A percentile compares a stretch with the other conserved stretches of the same genome.
These are phyloP conservation scores for Tinea semifulvella DNA, from an alignment of 2,888 invertebrate genomes.

Conservation along the genomic window DNA sequence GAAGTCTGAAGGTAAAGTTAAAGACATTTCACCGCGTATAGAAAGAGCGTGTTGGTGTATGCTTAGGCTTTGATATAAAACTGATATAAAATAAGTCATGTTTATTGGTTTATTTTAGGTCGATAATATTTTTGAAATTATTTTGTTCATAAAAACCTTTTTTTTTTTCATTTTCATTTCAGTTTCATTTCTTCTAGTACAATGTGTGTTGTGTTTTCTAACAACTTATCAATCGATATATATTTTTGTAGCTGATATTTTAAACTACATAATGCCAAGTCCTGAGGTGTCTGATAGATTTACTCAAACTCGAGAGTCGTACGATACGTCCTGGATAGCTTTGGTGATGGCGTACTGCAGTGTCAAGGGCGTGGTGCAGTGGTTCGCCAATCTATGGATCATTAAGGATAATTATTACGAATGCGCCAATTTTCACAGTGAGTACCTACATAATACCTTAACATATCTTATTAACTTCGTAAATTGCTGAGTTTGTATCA, in stretches of 20 bases:
- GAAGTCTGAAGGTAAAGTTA: slow-evolving; percentile 39
- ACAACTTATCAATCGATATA: too few relatives aligned
- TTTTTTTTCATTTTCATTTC: too few relatives aligned
- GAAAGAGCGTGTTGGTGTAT: too few relatives aligned
- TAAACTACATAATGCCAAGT: slow-evolving; percentile 12
- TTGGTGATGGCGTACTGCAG: slow-evolving; percentile 41
- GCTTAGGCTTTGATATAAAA: too few relatives aligned
- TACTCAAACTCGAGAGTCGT: neutral
- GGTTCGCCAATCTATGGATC: slow-evolving; percentile 51
- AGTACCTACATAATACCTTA: slow-evolving; percentile 23
- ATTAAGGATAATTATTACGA: slow-evolving; percentile 45
- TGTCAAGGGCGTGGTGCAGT: slow-evolving; percentile 41
- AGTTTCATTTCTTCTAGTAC: too few relatives aligned
- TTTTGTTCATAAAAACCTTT: too few relatives aligned
- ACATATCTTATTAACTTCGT: neutral
- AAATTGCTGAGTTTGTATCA: neutral
- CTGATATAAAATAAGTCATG: too few relatives aligned
- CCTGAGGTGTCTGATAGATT: slow-evolving; percentile 16
- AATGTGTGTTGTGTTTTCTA: too few relatives aligned
- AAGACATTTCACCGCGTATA: too few relatives aligned
- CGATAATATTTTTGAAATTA: too few relatives aligned
- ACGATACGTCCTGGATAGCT: slow-evolving; percentile 48
- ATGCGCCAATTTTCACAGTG: slow-evolving; percentile 33
- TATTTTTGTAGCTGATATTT: slow-evolving; percentile 16
- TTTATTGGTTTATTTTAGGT: too few relatives aligned